Evolutionary conservation across 2,888 invertebrate genomes (phyloP).

Genomic region (Dasypogon diadema): DNA sequence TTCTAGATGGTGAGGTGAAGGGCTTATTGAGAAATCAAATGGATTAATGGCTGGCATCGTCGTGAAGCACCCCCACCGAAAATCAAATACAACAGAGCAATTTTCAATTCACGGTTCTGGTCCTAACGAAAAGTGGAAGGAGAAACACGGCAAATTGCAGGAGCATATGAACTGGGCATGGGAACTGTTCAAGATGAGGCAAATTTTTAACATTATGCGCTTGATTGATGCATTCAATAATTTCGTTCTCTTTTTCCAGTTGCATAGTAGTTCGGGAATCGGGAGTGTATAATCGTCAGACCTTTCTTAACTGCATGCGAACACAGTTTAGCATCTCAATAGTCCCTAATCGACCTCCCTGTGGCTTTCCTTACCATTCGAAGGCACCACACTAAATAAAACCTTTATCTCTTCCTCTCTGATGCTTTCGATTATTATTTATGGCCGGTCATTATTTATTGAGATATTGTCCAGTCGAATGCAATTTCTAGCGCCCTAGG

Average conservation of each 20-base stretch:
- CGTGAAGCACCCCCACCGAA: too few relatives aligned
- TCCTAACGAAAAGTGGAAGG: too few relatives aligned
- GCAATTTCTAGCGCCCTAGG: slow-evolving; percentile 64
- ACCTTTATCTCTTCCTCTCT: slow-evolving; percentile 18
- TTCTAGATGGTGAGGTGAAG: too few relatives aligned
- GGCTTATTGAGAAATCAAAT: too few relatives aligned
- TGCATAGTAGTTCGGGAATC: slow-evolving; percentile 38
- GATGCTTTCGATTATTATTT: slow-evolving; percentile 63
- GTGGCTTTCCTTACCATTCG: slow-evolving; percentile 35
- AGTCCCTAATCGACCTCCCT: slow-evolving; percentile 48
- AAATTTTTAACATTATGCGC: slow-evolving; percentile 33
- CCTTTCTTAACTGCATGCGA: slow-evolving; percentile 20
- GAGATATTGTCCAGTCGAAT: slow-evolving; percentile 64
- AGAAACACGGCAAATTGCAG: too few relatives aligned
- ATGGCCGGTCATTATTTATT: slow-evolving; percentile 65
- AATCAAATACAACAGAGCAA: too few relatives aligned
- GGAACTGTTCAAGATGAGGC: slow-evolving; percentile 6
- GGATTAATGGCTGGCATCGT: too few relatives aligned
- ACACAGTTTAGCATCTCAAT: slow-evolving; percentile 47
- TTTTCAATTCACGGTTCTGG: too few relatives aligned
- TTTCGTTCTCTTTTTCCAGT: slow-evolving; percentile 33
- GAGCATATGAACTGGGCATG: too few relatives aligned
- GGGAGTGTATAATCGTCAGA: slow-evolving; percentile 37
- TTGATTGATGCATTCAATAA: slow-evolving; percentile 51
- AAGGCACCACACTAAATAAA: slow-evolving; percentile 18